Evolutionary conservation across 2,113 vertebrate genomes (phyloP), one percentile per base, ranked within the genome.

Genomic region (Lamprologus speciosus): DNA sequence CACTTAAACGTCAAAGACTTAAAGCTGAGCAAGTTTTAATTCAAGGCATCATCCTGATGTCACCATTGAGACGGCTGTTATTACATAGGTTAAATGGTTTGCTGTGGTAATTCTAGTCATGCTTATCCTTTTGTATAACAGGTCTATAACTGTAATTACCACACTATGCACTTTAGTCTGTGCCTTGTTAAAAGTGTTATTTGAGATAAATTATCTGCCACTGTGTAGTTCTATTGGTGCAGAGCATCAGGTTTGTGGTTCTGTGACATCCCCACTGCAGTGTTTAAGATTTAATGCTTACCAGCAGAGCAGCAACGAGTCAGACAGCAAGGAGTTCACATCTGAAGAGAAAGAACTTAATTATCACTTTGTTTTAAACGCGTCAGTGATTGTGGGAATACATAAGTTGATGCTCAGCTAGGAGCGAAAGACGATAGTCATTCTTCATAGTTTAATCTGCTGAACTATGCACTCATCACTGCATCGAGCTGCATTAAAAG

Each of bases 391-490:
- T 13, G 1, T 23, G 1, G 10, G 2, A 14, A 0, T 19, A 4
- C 4, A 17, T 1, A 2, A 53, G 4, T 9, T 2, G 83, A 92
- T 42, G 83, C 91, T 95, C 95, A 97, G 96, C 14, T 96, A 96
- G 92, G 95, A 96, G 95, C 96, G 97, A 96, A 97, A 97, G 90
- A 96, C 93, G 23, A 84, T 1, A 8, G 6, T 16, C 9, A 31
- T 45, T 97, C 96, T 79, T 95, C 97, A 97, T 40, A 5, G 82
- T 57, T 35, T 4, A 89, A 75, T 97, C 97, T 91, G 97, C 90
- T 97, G 96, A 97, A 97, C 96, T 97, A 97, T 97, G 95, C 86
- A 37, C 4, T 96, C 97, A 97, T 97, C 95, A 95, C 26, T 78
- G 93, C 93, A 96, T 51, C 89, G 40, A 11, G 3, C 1, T 2